Evolutionary conservation across 2,797 vertebrate species (phyloP).

Genomic region (Acanthis flammea): DNA sequence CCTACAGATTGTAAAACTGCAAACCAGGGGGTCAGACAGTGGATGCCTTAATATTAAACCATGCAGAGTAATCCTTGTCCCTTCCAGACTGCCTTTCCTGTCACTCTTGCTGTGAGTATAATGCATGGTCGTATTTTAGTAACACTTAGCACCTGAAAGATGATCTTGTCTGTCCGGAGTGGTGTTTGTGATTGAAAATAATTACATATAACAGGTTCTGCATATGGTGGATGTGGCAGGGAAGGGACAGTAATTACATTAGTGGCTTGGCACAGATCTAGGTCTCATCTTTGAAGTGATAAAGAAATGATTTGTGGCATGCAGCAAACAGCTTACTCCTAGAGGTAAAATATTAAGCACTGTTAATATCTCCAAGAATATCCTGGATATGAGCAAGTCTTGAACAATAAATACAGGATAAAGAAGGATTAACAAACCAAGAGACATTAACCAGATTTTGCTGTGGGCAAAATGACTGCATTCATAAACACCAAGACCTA

Average conservation of each 20-base stretch:
- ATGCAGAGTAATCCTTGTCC: neutral
- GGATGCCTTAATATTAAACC: neutral
- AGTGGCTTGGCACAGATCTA: slow-evolving; percentile 31
- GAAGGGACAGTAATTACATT: slow-evolving; percentile 43
- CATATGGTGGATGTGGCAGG: neutral
- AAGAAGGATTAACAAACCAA: neutral
- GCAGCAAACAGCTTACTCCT: neutral
- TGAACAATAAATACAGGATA: neutral
- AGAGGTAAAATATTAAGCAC: slow-evolving; percentile 16
- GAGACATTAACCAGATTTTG: neutral
- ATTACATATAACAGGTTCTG: slow-evolving; percentile 9
- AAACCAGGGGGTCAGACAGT: neutral
- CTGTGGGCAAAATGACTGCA: neutral
- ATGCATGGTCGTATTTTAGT: neutral
- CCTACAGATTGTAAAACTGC: neutral
- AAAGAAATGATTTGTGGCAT: slow-evolving; percentile 35
- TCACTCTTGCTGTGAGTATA: neutral
- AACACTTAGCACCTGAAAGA: slow-evolving; percentile 11
- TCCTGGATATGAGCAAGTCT: neutral
- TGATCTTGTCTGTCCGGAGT: neutral
- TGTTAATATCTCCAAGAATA: neutral
- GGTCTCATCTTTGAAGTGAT: slow-evolving; percentile 22
- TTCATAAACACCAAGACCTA: neutral
- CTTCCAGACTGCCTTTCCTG: neutral
- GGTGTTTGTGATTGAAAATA: slow-evolving; percentile 29